Evolutionary conservation across 2,113 vertebrate species (phyloP).

Genomic region (Cromileptes altivelis): DNA sequence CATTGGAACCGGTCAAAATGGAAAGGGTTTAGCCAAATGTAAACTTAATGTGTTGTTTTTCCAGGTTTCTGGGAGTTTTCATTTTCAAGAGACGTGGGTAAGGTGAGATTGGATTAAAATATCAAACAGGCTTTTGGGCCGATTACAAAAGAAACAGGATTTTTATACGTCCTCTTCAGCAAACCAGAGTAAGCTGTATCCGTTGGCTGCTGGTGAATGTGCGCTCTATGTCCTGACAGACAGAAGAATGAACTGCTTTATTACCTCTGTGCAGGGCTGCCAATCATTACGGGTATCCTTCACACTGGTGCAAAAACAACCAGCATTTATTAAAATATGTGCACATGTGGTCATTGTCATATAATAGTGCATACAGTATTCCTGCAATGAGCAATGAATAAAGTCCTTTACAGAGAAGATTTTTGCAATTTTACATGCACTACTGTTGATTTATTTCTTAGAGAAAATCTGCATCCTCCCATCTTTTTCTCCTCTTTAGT

Average conservation of each 20-base stretch:
- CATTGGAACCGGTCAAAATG: constrained; percentile 58
- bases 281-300: constrained; percentile 68
- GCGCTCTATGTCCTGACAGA: constrained; percentile 74
- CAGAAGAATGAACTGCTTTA: constrained; percentile 78
- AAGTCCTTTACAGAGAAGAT: neutral
- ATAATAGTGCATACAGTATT: constrained; percentile 4
- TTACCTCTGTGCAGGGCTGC: constrained; percentile 67
- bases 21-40: constrained; percentile 60
- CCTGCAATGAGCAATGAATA: neutral
- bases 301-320: constrained; percentile 45
- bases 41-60: constrained; percentile 67
- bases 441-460: constrained; percentile 42
- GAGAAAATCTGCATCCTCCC: constrained; percentile 11
- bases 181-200: constrained; percentile 63
- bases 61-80: constrained; percentile 46
- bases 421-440: constrained; percentile 1
- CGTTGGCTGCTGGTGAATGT: constrained; percentile 74
- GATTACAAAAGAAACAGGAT: constrained; percentile 78
- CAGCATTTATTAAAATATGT: constrained; percentile 30
- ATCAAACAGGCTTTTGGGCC: constrained; percentile 71
- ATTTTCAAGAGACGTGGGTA: constrained; percentile 33
- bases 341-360: constrained; percentile 35
- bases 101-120: constrained; percentile 76
- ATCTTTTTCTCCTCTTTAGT: constrained; percentile 16
- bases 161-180: constrained; percentile 68